phyloP scores from a whole-genome alignment of 2,113 vertebrate genomes.

The Coracopsis vasa region DNA sequence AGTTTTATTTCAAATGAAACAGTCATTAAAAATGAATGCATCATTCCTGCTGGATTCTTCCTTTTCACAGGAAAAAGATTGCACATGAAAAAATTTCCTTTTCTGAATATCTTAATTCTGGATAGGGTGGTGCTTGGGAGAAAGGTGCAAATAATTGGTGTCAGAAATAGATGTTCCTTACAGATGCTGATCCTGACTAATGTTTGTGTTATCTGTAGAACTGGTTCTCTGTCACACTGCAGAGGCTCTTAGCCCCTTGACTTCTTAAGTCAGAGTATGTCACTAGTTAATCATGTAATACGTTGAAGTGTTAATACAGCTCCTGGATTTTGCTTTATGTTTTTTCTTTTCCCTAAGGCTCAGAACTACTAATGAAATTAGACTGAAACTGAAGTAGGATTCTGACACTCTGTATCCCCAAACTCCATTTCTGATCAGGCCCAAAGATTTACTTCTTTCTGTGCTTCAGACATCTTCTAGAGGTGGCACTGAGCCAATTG shows the following conservation, averaged over 20 bases:
- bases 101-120: background rate
- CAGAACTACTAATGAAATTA: background rate
- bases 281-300: background rate
- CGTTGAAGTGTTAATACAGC: background rate
- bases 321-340: background rate
- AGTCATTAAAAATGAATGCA: background rate
- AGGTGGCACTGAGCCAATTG: background rate
- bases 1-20: background rate
- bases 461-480: background rate
- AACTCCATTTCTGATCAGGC: background rate
- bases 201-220: background rate
- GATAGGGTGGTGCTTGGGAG: background rate
- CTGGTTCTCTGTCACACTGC: background rate
- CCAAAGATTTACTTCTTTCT: background rate
- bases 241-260: background rate
- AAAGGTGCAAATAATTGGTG: background rate
- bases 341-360: background rate
- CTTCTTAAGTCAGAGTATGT: background rate
- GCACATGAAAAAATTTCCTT: background rate
- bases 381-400: background rate
- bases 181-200: background rate
- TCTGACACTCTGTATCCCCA: background rate
- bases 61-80: background rate
- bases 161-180: background rate
- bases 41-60: background rate